Evolutionary conservation across 2,113 vertebrate species (phyloP).

Genomic region (Raphicerus campestris): DNA sequence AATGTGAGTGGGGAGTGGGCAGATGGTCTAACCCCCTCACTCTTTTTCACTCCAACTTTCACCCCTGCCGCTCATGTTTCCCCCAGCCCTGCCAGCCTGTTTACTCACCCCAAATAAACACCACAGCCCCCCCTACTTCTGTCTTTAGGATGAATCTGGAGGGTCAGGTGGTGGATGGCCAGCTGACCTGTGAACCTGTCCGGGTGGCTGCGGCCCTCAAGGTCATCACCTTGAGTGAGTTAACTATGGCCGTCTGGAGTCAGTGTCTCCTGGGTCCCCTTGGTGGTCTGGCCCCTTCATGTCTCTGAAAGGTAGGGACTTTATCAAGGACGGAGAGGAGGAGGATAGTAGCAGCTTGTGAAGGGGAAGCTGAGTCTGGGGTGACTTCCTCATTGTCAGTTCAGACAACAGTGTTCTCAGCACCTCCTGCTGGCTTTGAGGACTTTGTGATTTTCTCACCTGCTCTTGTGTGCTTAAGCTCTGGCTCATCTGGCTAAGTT

Average conservation of each 20-base stretch:
- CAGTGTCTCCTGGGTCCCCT: neutral
- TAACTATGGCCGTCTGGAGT: neutral
- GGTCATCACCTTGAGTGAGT: neutral
- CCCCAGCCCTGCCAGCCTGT: neutral
- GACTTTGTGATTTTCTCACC: neutral
- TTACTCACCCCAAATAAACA: neutral
- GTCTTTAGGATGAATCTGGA: neutral
- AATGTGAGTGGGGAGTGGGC: neutral
- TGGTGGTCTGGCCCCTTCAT: neutral
- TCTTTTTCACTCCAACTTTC: neutral
- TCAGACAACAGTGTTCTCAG: neutral
- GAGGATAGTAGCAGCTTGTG: neutral
- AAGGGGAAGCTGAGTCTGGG: neutral
- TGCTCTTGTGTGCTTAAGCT: neutral
- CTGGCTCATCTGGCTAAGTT: neutral
- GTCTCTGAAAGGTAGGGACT: neutral
- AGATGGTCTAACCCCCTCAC: neutral
- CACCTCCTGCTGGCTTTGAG: neutral
- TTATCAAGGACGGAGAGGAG: neutral
- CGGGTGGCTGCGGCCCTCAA: neutral
- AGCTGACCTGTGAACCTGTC: neutral
- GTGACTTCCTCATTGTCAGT: neutral
- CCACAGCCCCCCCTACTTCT: neutral
- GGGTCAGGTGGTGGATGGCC: neutral
- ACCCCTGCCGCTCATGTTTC: rapidly evolving